phyloP scores from a whole-genome alignment of 2,888 invertebrate genomes.

The Xestia ashworthii region DNA sequence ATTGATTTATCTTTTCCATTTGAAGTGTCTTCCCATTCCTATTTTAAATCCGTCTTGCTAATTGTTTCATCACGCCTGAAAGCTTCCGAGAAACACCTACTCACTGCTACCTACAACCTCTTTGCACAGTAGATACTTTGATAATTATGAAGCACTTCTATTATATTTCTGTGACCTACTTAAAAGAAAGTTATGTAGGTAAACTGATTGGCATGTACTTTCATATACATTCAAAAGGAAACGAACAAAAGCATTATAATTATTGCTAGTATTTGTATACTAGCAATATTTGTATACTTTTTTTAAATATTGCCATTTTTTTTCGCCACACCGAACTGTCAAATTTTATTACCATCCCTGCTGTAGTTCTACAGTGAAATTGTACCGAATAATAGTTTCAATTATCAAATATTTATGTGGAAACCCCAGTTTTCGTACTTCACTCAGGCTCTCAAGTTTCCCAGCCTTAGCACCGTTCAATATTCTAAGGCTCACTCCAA shows the following conservation, averaged over 20 bases:
- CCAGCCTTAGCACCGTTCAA: neutral
- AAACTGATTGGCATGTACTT: neutral
- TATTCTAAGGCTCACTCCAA: constrained; percentile 31
- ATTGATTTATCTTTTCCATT: neutral
- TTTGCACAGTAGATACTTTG: neutral
- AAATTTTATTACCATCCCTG: too few species aligned
- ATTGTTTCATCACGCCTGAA: neutral
- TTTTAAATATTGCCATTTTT: neutral
- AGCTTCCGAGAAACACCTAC: constrained; percentile 7
- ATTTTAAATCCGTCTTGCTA: neutral
- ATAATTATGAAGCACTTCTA: neutral
- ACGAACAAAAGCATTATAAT: neutral
- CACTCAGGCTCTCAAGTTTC: neutral
- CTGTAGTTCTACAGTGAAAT: too few species aligned
- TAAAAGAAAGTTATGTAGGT: neutral
- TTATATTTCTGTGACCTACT: neutral
- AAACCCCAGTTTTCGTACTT: neutral
- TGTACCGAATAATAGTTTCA: too few species aligned
- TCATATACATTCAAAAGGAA: neutral
- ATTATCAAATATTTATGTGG: neutral
- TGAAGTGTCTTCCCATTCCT: neutral
- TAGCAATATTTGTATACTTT: too few species aligned
- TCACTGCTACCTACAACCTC: constrained; percentile 1
- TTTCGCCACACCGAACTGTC: neutral
- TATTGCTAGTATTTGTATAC: neutral